phyloP scores from a whole-genome alignment of 2,797 vertebrate genomes.

The Melanogrammus aeglefinus region DNA sequence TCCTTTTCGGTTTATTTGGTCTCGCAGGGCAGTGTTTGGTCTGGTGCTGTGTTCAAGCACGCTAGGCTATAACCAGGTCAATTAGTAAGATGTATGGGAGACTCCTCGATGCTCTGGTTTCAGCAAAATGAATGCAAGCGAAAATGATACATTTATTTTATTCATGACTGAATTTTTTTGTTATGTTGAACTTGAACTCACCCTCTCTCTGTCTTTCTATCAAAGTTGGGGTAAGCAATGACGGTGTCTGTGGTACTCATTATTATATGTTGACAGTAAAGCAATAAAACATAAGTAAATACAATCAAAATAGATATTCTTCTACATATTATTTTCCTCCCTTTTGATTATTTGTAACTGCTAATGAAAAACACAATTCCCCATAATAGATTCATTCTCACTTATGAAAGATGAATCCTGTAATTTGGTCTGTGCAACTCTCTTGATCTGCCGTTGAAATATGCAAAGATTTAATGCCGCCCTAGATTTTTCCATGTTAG shows the following conservation, averaged over 20 bases:
- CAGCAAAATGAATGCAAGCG: slow-evolving; percentile 45
- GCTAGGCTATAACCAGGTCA: slow-evolving; percentile 52
- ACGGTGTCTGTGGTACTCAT: neutral
- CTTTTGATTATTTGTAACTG: slow-evolving; percentile 6
- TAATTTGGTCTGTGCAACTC: neutral
- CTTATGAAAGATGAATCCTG: slow-evolving; percentile 11
- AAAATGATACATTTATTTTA: slow-evolving; percentile 18
- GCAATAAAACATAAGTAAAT: neutral
- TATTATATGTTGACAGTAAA: neutral
- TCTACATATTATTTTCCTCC: neutral
- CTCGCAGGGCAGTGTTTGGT: slow-evolving; percentile 23
- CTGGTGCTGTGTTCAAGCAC: slow-evolving; percentile 12
- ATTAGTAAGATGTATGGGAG: slow-evolving; percentile 63
- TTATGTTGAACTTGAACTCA: neutral
- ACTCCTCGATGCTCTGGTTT: slow-evolving; percentile 33
- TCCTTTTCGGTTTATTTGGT: slow-evolving; percentile 24
- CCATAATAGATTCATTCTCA: slow-evolving; percentile 5
- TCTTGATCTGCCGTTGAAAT: slow-evolving; percentile 24
- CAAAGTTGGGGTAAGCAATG: neutral
- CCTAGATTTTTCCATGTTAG: slow-evolving; percentile 8
- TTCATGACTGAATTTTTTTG: neutral
- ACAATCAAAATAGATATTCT: neutral
- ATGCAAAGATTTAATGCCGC: slow-evolving; percentile 3
- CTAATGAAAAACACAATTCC: neutral
- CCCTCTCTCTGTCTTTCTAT: neutral